Evolutionary conservation across 2,888 invertebrate species (phyloP), one percentile per base, ranked within the genome.

Genomic region (Imbricaverruca yamaguchii): DNA sequence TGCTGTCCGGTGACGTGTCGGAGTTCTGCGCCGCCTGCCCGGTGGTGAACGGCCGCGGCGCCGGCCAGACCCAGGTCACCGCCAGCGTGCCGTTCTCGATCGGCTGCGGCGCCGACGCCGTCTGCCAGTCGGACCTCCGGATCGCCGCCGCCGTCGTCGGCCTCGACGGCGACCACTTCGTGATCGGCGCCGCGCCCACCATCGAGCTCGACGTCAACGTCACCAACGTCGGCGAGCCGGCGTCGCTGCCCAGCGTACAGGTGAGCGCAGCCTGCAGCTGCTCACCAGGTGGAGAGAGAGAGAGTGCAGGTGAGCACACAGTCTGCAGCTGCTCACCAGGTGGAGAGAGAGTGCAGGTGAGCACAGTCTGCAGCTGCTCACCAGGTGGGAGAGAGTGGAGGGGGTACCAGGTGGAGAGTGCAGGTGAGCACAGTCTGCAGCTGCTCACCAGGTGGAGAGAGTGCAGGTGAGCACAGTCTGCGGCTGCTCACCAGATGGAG

Each of bases 81-180:
- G 39, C 15, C 9, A 74, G 69, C 13, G 3, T 83, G 88, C 53
- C 86, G 86, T 56, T 86, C 78, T 87, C 89, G 0, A 87, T 88
- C 77, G 90, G 89, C 81, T 91, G 91, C 84, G 90, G 90, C 82
- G 86, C 89, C 67, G 87, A 90, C 82, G 86, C 89, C 69, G 87
- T 89, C 81, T 90, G 91, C 85, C 88, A 86, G 15, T 89, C 91
- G 0, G 87, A 89, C 85, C 85, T 91, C 9, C 85, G 85, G 59
- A 67, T 81, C 15, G 55, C 56, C 18, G 57, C 81, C 67, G 81
- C 69, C 55, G 78, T 81, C 39, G 63, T 80, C 39, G 80, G 67
- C 59, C 12, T 81, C 77, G 74, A 56, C 67, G 81, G 80, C 78
- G 55, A 80, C 67, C 78, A 80, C 23, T 85, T 86, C 74, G 83